A percentile compares a stretch with the other conserved stretches of the same genome.
phyloP scores from a whole-genome alignment of 2,113 vertebrate genomes.

The Nesoenas mayeri region DNA sequence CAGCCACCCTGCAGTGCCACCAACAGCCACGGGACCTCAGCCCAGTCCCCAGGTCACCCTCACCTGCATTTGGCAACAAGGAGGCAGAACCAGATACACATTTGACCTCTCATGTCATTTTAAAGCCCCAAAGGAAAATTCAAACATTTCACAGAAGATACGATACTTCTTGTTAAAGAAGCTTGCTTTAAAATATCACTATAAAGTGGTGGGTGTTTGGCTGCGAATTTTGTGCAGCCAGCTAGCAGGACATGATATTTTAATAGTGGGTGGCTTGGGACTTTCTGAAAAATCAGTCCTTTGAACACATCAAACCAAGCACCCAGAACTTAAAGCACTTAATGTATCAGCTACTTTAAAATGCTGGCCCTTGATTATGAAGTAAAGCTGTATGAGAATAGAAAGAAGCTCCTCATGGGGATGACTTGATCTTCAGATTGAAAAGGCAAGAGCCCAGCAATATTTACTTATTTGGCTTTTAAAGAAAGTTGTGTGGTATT shows the following conservation, averaged over 20 bases:
- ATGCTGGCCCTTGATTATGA: neutral
- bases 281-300: neutral
- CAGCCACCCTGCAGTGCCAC: fast-evolving
- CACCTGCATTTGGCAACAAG: neutral
- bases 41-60: neutral
- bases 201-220: neutral
- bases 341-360: neutral
- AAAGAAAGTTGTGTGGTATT: neutral
- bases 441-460: neutral
- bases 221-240: neutral
- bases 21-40: neutral
- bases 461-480: slow-evolving; percentile 25
- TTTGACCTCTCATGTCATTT: neutral
- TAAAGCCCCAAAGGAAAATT: neutral
- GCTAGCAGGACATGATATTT: neutral
- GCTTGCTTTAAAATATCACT: neutral
- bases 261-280: neutral
- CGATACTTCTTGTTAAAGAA: neutral
- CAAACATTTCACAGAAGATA: neutral
- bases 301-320: neutral
- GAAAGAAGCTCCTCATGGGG: neutral
- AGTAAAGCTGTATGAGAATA: neutral
- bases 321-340: slow-evolving; percentile 6
- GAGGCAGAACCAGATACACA: neutral
- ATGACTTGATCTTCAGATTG: slow-evolving; percentile 35